phyloP scores from a whole-genome alignment of 2,113 vertebrate genomes.

The Lampris incognitus region DNA sequence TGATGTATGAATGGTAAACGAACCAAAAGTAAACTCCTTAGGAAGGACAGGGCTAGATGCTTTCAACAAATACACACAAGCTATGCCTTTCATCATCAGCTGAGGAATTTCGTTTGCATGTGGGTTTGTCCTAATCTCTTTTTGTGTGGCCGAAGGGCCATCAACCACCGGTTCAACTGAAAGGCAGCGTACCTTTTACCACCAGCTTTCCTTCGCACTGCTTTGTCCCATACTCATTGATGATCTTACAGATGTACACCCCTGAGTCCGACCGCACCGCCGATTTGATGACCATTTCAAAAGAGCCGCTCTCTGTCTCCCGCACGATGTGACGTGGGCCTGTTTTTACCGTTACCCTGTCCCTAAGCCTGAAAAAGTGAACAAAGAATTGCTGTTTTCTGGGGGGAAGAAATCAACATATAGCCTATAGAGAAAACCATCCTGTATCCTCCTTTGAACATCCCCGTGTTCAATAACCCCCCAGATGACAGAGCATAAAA shows the following conservation, averaged over 20 bases:
- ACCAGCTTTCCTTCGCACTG: slow-evolving; percentile 94
- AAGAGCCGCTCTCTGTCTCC: slow-evolving; percentile 84
- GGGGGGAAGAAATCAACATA: background rate
- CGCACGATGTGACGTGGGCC: slow-evolving; percentile 85
- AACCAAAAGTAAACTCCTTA: background rate
- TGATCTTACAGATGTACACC: slow-evolving; percentile 95
- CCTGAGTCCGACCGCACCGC: slow-evolving; percentile 88
- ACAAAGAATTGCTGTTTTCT: background rate
- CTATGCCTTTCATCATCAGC: too few relatives aligned
- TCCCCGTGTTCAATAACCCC: too few relatives aligned
- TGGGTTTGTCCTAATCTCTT: too few relatives aligned
- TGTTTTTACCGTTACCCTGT: slow-evolving; percentile 92
- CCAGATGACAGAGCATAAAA: too few relatives aligned
- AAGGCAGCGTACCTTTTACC: slow-evolving; percentile 88
- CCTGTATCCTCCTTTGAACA: too few relatives aligned
- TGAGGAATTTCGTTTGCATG: background rate
- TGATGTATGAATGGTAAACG: background rate
- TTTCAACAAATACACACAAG: background rate
- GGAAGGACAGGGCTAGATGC: background rate
- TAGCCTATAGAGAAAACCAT: background rate
- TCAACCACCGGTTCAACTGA: background rate
- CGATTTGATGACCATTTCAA: slow-evolving; percentile 88
- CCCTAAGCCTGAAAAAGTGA: slow-evolving; percentile 87
- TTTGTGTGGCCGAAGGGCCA: background rate
- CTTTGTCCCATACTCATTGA: slow-evolving; percentile 96